A percentile compares a stretch with the other conserved stretches of the same genome.
phyloP scores from a whole-genome alignment of 2,888 invertebrate genomes.

The Apocheima hispidaria region DNA sequence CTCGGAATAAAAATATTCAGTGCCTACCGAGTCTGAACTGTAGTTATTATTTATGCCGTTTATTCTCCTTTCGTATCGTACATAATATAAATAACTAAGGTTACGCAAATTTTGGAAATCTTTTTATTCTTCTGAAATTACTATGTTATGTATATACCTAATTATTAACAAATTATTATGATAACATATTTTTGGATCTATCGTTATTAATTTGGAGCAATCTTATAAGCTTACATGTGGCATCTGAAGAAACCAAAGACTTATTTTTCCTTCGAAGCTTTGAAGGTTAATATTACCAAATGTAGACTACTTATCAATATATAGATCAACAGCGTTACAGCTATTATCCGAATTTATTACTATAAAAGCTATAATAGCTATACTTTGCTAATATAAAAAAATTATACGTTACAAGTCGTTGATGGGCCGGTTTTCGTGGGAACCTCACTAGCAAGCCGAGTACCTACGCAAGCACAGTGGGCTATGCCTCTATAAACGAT shows the following conservation, averaged over 20 bases:
- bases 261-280: slow-evolving; percentile 4
- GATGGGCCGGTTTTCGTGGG: slow-evolving; percentile 64
- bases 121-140: too few relatives aligned
- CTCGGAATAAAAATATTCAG: too few relatives aligned
- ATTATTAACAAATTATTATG: too few relatives aligned
- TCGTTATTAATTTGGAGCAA: too few relatives aligned
- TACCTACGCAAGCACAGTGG: slow-evolving; percentile 1
- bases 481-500: slow-evolving; percentile 50
- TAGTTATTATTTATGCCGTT: too few relatives aligned
- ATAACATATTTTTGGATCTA: too few relatives aligned
- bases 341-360: slow-evolving; percentile 25
- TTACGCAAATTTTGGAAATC: too few relatives aligned
- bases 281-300: slow-evolving; percentile 15
- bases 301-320: slow-evolving; percentile 17
- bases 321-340: slow-evolving; percentile 21
- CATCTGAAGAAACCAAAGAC: neutral
- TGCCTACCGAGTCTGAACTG: too few relatives aligned
- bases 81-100: too few relatives aligned
- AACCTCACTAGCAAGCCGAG: slow-evolving; percentile 43
- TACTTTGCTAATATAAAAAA: slow-evolving; percentile 49
- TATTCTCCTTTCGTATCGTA: too few relatives aligned
- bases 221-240: too few relatives aligned
- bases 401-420: slow-evolving; percentile 55
- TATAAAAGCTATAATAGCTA: slow-evolving; percentile 25
- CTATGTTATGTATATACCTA: too few relatives aligned